phyloP scores from a whole-genome alignment of 1,140 invertebrate genomes.

The Adelges cooleyi region DNA sequence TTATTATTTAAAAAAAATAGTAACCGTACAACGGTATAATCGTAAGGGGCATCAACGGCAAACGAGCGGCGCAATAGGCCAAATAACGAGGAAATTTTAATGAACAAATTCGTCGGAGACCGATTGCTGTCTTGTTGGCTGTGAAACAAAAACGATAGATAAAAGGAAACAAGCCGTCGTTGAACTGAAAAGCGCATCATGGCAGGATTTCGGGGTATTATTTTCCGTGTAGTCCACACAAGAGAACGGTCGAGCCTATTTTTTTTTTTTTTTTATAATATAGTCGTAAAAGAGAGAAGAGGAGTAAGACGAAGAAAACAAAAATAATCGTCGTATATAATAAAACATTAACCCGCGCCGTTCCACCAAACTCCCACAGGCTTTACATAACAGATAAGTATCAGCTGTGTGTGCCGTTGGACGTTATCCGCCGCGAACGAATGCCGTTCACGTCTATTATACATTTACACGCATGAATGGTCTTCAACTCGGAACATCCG shows the following conservation, averaged over 20 bases:
- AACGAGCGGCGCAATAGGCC: no score
- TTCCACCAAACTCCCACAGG: constrained; percentile 3
- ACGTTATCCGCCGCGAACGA: neutral
- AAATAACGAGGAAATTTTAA: neutral
- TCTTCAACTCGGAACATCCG: constrained; percentile 18
- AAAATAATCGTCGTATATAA: no score
- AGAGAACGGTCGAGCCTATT: no score
- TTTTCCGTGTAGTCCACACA: no score
- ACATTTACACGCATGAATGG: constrained; percentile 19
- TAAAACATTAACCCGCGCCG: neutral
- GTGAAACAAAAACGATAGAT: neutral
- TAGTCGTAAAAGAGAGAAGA: constrained; percentile 1
- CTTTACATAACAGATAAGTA: neutral
- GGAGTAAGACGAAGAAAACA: neutral
- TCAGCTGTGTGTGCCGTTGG: neutral
- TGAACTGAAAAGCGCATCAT: neutral
- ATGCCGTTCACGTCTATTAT: constrained; percentile 22
- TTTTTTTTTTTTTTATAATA: no score
- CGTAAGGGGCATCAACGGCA: neutral
- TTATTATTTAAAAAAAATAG: no score
- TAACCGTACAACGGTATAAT: no score
- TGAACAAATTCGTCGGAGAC: constrained; percentile 1
- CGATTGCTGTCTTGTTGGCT: neutral
- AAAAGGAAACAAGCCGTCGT: neutral
- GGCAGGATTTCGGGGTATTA: no score